phyloP scores from a whole-genome alignment of 2,113 vertebrate genomes.

The Callocephalon fimbriatum region DNA sequence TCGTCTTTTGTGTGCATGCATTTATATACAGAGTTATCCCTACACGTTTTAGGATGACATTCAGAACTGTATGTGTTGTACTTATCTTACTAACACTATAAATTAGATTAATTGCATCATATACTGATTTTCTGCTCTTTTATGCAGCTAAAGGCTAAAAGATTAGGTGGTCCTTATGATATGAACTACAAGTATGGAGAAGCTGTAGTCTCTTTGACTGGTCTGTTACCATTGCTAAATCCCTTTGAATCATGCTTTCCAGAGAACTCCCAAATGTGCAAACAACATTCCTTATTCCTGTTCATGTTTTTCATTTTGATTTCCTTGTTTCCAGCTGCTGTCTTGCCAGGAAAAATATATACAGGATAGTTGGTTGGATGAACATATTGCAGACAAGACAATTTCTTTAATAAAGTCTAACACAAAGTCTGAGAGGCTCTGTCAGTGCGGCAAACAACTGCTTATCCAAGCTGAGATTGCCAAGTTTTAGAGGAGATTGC shows the following conservation, averaged over 20 bases:
- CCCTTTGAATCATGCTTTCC: not conserved
- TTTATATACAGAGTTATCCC: not conserved
- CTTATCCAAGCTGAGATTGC: slow-evolving; percentile 32
- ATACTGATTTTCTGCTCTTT: not conserved
- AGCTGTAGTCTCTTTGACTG: not conserved
- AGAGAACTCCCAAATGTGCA: not conserved
- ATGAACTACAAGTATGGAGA: not conserved
- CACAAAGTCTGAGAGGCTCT: slow-evolving; percentile 33
- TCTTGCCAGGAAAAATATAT: not conserved
- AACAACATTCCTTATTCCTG: not conserved
- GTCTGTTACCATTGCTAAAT: not conserved
- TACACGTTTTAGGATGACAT: not conserved
- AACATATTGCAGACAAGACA: slow-evolving; percentile 21
- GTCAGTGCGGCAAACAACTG: slow-evolving; percentile 26
- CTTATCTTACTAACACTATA: not conserved
- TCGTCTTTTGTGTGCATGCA: not conserved
- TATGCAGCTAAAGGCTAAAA: not conserved
- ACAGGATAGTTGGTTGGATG: not conserved
- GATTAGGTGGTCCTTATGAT: not conserved
- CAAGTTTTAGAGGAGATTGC: slow-evolving; percentile 14
- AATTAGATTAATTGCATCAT: not conserved
- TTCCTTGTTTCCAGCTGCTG: not conserved
- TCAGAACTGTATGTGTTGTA: not conserved
- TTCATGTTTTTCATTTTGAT: not conserved
- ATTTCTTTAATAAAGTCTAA: slow-evolving; percentile 45